Evolutionary conservation across 2,888 invertebrate species (phyloP), one percentile per base, ranked within the genome.

Genomic region (Tromatobia lineatoria): DNA sequence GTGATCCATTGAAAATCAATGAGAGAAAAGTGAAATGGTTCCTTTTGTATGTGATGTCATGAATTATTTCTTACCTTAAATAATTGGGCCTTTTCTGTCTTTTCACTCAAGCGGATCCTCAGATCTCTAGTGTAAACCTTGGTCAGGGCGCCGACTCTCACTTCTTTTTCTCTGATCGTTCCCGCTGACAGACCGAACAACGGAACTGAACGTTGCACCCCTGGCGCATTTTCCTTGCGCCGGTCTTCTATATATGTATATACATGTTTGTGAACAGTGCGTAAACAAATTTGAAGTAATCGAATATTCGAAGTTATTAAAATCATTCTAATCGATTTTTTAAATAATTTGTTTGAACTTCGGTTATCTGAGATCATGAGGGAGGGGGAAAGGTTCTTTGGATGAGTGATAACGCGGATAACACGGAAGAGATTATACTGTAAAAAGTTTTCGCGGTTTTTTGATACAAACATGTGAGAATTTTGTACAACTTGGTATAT

Each of bases 171-270:
- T 57, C 25, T 42, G 57, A 23, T 71, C 42, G 38, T 54, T 71
- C 54, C 54, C 57, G 71, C 71, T 71, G 71, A 38, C 54, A 57
- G n/a, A 23, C 38, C 23, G n/a, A 15, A 15, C 3, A 13, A 38
- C 57, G 34, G 10, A 18, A 57, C 57, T 15, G 64, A 64, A 66
- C 75, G 52, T 38, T 75, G 23, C 70, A 52, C 52, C n/a, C n/a
- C 52, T 34, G 57, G 45, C 77, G 77, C 77, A 78, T 38, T 70
- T 69, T 78, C 23, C 50, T 59, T 70, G 77, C 77, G 77, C 77
- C 77, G 77, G 69, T 69, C 20, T 34, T 15, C 34, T 23, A 45
- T 67, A 47, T 47, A 25, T 23, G 25, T 67, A 47, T 47, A 25
- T 47, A 47, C 23, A 3, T 20, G 3, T 42, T 18, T 64, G 64